These are phyloP conservation scores for Narcine bancroftii DNA, from an alignment of 2,113 vertebrate genomes.

Conservation along the genomic window DNA sequence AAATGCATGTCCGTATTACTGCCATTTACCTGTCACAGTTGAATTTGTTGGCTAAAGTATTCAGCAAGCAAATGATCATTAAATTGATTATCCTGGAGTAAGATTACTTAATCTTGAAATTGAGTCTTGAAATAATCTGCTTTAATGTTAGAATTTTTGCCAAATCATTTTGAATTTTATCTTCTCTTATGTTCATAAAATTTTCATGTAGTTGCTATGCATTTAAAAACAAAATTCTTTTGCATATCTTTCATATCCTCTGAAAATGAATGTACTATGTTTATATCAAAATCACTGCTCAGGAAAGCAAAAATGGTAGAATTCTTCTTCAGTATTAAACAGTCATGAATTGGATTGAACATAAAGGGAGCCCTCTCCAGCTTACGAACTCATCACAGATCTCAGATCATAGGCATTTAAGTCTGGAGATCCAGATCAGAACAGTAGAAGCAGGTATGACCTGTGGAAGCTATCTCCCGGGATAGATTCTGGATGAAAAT, in stretches of 20 bases:
- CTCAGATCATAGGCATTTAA: too few species aligned
- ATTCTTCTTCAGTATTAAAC: not conserved
- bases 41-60: not conserved
- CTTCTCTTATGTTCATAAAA: not conserved
- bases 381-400: not conserved
- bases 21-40: not conserved
- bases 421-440: too few species aligned
- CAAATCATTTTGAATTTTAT: not conserved
- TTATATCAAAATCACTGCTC: not conserved
- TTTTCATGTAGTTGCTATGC: not conserved
- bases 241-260: not conserved
- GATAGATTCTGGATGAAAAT: too few species aligned
- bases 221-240: not conserved
- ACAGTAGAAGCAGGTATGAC: too few species aligned
- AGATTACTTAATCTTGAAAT: not conserved
- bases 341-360: not conserved
- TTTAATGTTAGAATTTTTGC: not conserved
- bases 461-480: too few species aligned
- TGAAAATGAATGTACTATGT: not conserved
- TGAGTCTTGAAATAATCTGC: not conserved
- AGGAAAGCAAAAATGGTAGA: not conserved
- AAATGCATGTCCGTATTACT: not conserved
- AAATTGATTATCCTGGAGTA: not conserved
- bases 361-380: not conserved
- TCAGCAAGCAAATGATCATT: not conserved